Conservation (phyloP, 1,140 invertebrate species). For the Drosophila cardini region DNA sequence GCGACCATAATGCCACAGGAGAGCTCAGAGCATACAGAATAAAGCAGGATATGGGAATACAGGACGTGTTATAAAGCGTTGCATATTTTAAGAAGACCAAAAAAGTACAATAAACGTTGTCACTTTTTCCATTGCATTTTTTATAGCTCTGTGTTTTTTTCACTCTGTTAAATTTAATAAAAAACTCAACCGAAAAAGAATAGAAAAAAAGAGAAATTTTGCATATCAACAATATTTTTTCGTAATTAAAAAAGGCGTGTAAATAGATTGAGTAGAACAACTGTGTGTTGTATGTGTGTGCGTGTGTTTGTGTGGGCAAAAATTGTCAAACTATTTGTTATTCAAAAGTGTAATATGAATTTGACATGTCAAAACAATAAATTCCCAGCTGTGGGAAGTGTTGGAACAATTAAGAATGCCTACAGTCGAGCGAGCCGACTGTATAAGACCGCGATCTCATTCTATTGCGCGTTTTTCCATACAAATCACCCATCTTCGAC, state of each 20-base stretch:
- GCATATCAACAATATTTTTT: conserved; percentile 33
- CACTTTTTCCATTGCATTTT: conserved; percentile 46
- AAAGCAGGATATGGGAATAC: not conserved
- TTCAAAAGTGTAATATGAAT: conserved; percentile 51
- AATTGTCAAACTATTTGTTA: conserved; percentile 42
- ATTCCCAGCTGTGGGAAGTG: conserved; percentile 18
- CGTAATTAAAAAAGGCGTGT: conserved; percentile 49
- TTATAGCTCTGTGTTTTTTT: conserved; percentile 28
- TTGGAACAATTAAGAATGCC: not conserved
- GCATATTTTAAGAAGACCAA: conserved; percentile 71
- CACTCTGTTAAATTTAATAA: conserved; percentile 4
- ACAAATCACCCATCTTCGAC: no score
- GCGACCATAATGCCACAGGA: conserved; percentile 72
- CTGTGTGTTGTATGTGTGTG: conserved; percentile 9
- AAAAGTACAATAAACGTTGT: conserved; percentile 12
- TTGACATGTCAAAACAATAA: conserved; percentile 52
- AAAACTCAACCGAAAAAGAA: not conserved
- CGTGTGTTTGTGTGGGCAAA: no score
- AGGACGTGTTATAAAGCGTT: conserved; percentile 62
- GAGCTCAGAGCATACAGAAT: conserved; percentile 19
- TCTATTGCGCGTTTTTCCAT: no score
- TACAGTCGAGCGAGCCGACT: no score
- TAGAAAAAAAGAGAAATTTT: not conserved
- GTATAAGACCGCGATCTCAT: no score
- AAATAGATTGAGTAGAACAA: conserved; percentile 34